Percentiles rank a stretch among this genome's conserved stretches.
These are phyloP conservation scores for Urosaurus nigricauda DNA, from an alignment of 2,797 vertebrate species.

Conservation along the genomic window DNA sequence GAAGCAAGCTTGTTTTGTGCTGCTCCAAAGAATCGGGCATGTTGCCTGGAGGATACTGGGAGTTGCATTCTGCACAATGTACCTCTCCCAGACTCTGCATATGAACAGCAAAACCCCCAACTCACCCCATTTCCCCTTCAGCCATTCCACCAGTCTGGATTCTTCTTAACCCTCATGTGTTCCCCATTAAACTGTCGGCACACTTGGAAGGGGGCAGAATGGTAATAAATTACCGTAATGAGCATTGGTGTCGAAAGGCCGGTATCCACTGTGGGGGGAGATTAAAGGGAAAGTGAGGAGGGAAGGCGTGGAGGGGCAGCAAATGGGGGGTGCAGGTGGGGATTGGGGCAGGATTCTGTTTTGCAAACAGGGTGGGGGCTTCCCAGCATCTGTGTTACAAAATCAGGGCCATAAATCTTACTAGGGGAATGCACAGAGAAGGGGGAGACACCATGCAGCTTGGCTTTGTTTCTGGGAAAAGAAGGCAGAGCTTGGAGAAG, in stretches of 20 bases:
- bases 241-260: conserved; percentile 33
- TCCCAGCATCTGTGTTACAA: conserved; percentile 14
- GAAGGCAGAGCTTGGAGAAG: background rate
- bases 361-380: background rate
- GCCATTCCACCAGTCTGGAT: background rate
- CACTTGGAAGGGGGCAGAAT: conserved; percentile 38
- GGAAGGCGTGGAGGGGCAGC: background rate
- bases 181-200: conserved; percentile 62
- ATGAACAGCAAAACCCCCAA: background rate
- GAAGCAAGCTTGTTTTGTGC: too few relatives aligned
- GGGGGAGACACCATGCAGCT: background rate
- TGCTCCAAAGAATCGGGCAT: background rate
- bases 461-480: background rate
- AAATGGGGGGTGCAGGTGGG: conserved; percentile 3
- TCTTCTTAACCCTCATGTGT: conserved; percentile 57
- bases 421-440: background rate
- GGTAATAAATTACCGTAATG: conserved; percentile 53
- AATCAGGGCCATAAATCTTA: conserved; percentile 49
- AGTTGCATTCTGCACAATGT: background rate
- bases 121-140: background rate
- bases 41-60: background rate
- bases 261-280: conserved; percentile 1
- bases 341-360: background rate
- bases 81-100: too few relatives aligned
- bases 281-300: background rate